Evolutionary conservation across 2,888 invertebrate species (phyloP).

Genomic region (Drosophila borealis): DNA sequence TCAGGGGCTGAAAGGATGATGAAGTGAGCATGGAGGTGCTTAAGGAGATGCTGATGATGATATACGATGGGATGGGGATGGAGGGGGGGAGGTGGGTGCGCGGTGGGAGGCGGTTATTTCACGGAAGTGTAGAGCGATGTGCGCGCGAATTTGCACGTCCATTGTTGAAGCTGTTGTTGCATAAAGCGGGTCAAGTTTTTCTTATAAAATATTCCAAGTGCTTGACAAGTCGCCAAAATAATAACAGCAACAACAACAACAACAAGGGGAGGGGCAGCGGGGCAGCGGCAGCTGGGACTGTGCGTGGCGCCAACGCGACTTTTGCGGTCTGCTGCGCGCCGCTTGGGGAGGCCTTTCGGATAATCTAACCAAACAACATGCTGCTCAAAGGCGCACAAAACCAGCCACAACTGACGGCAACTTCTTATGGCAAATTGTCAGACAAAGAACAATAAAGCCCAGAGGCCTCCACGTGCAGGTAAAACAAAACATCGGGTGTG

Average conservation of each 20-base stretch:
- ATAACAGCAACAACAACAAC: slow-evolving; percentile 26
- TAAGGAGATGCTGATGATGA: slow-evolving; percentile 1
- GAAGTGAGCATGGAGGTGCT: not conserved
- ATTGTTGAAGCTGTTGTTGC: slow-evolving; percentile 26
- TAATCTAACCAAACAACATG: slow-evolving; percentile 53
- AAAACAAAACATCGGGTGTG: slow-evolving; percentile 52
- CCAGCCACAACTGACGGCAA: slow-evolving; percentile 49
- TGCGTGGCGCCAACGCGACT: slow-evolving; percentile 22
- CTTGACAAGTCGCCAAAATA: slow-evolving; percentile 57
- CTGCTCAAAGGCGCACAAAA: slow-evolving; percentile 40
- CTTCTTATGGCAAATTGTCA: slow-evolving; percentile 69
- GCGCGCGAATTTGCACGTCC: slow-evolving; percentile 17
- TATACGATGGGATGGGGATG: not conserved
- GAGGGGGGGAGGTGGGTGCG: not conserved
- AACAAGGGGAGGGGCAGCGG: slow-evolving; percentile 20
- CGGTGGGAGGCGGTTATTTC: not conserved
- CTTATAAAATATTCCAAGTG: slow-evolving; percentile 79
- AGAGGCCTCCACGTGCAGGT: slow-evolving; percentile 31
- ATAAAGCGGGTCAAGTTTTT: slow-evolving; percentile 78
- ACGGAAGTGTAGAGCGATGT: slow-evolving; percentile 5
- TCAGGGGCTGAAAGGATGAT: not conserved
- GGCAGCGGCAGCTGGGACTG: not conserved
- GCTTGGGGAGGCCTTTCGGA: slow-evolving; percentile 39
- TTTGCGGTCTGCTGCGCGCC: slow-evolving; percentile 15
- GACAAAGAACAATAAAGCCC: slow-evolving; percentile 72